Evolutionary conservation across 2,888 invertebrate genomes (phyloP).

Genomic region (Ormyrus thymus): DNA sequence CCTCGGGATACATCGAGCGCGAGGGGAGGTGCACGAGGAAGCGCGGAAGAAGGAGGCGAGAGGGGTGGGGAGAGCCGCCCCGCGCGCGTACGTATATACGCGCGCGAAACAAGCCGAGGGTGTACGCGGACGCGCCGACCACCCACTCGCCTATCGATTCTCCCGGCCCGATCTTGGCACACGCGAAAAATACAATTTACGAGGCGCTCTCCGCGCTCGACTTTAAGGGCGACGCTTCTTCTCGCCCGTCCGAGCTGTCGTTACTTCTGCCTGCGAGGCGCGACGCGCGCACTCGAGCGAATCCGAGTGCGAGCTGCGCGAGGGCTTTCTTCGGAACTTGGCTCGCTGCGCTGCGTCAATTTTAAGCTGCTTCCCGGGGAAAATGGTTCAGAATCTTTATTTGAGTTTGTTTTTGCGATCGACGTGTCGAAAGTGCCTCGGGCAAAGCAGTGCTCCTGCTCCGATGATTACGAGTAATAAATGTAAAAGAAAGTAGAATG

Average conservation of each 20-base stretch:
- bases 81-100: neutral
- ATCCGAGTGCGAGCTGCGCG: no score
- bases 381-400: slow-evolving; percentile 6
- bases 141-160: slow-evolving; percentile 64
- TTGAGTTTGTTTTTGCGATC: no score
- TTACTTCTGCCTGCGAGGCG: neutral
- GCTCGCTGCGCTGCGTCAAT: no score
- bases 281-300: no score
- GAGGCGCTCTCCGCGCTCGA: neutral
- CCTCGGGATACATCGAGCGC: slow-evolving; percentile 61
- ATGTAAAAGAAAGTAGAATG: no score
- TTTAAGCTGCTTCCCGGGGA: neutral
- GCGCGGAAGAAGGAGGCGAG: slow-evolving; percentile 6
- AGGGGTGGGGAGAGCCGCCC: neutral
- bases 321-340: no score
- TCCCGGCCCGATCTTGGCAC: slow-evolving; percentile 61
- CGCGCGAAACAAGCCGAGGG: slow-evolving; percentile 71
- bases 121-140: slow-evolving; percentile 52
- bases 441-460: no score
- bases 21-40: slow-evolving; percentile 58
- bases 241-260: neutral
- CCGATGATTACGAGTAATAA: no score
- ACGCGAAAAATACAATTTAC: slow-evolving; percentile 52
- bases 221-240: slow-evolving; percentile 7
- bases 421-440: no score